These are phyloP conservation scores for Myotis planiceps DNA, from an alignment of 2,797 vertebrate genomes.

Conservation along the genomic window DNA sequence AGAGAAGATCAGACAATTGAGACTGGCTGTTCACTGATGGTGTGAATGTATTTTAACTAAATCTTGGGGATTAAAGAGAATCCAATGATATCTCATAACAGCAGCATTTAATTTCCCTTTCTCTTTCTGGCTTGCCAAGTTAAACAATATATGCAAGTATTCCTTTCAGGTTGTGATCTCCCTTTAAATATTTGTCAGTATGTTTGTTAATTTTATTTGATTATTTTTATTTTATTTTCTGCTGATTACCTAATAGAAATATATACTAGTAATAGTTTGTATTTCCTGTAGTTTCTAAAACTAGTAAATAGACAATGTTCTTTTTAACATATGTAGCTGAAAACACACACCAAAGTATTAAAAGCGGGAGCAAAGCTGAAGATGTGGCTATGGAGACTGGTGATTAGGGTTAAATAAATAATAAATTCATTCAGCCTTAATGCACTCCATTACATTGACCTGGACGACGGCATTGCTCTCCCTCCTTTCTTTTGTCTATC, in stretches of 20 bases:
- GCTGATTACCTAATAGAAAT: constrained; percentile 2
- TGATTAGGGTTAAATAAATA: neutral
- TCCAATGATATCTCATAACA: neutral
- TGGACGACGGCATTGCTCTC: neutral
- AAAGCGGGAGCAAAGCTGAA: neutral
- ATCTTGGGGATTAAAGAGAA: neutral
- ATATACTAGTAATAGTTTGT: neutral
- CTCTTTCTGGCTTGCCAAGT: neutral
- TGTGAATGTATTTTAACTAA: neutral
- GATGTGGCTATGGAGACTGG: neutral
- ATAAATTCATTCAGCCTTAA: neutral
- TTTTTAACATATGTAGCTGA: neutral
- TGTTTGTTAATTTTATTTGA: neutral
- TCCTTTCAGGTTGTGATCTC: neutral
- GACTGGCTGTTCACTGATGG: neutral
- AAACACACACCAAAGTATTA: neutral
- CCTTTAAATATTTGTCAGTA: neutral
- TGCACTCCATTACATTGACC: neutral
- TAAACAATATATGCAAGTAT: neutral
- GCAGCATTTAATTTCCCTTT: neutral
- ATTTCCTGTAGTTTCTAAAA: neutral
- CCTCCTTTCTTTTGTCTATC: neutral
- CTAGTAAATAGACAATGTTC: neutral
- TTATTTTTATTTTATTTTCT: neutral
- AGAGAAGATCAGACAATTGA: neutral